Evolutionary conservation across 2,888 invertebrate genomes (phyloP), one percentile per base, ranked within the genome.

Genomic region (Pollenia angustigena): DNA sequence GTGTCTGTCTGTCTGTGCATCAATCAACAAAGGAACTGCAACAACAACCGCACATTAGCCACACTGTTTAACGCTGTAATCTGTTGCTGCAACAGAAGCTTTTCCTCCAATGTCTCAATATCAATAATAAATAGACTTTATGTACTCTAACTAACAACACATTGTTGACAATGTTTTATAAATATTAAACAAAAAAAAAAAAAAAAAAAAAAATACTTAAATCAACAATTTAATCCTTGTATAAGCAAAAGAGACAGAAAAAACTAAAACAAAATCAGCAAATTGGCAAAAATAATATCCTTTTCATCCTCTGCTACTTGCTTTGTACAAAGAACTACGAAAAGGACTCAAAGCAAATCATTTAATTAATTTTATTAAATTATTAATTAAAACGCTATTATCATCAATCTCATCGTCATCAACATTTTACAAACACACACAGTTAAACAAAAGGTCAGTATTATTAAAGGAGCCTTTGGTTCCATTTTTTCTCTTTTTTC

Each of bases 381-480:
- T 52, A 71, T 62, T 80, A 71, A 80, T 71, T 54, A 54, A 48
- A 78, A 79, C 14, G 16, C 42, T 62, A 44, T 62, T 54, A 71
- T 18, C 50, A 58, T 10, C n/a, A 52, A 11, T 16, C 1, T 40
- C n/a, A n/a, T 23, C 23, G 23, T 23, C 23, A 23, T 23, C 23
- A 23, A 2, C 23, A 23, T 23, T 23, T 23, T 23, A 23, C 7
- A 23, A 16, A 40, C n/a, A 66, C 32, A 68, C 46, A 58, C 4
- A 50, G 1, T 9, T 32, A 66, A 83, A 75, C 80, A 58, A 72
- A 74, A 87, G 87, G 87, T 87, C 72, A 87, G 87, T 87, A 79
- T 54, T 72, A 50, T 32, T 7, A 32, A 32, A 23, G 42, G 68
- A 62, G 48, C 40, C n/a, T 40, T 42, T 42, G 64, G 32, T 54